Evolutionary conservation across 2,888 invertebrate species (phyloP).

Genomic region (Cenopis cana): DNA sequence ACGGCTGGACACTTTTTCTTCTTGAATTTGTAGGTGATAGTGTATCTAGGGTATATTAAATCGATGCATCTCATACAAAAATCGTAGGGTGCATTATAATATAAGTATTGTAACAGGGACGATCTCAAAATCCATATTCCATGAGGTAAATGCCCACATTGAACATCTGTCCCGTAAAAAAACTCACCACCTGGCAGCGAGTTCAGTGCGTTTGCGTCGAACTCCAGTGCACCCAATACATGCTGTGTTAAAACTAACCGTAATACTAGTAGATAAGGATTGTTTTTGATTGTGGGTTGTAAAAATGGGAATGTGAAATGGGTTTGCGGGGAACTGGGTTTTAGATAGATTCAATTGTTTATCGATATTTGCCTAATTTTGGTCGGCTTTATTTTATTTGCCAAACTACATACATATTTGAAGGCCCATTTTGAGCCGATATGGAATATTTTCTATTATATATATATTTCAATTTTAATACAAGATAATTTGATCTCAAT

Average conservation of each 20-base stretch:
- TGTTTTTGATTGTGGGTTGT: neutral
- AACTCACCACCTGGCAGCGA: conserved; percentile 46
- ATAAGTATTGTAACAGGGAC: conserved; percentile 11
- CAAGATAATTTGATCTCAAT: too few species aligned
- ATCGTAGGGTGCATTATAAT: conserved; percentile 27
- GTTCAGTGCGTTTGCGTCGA: conserved; percentile 14
- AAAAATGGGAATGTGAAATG: conserved; percentile 4
- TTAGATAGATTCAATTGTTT: neutral
- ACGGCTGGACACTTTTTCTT: too few species aligned
- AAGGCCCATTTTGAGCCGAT: too few species aligned
- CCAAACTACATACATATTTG: too few species aligned
- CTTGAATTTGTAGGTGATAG: too few species aligned
- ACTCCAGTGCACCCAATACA: conserved; percentile 15
- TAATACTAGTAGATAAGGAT: neutral
- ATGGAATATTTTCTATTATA: too few species aligned
- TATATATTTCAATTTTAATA: too few species aligned
- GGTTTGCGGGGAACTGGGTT: neutral
- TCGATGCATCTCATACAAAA: neutral
- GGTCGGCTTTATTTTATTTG: too few species aligned
- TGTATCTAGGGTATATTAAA: too few species aligned
- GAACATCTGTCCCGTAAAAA: conserved; percentile 48
- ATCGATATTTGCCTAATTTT: conserved; percentile 3
- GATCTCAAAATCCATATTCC: conserved; percentile 31
- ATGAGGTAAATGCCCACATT: conserved; percentile 45
- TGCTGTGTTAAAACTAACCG: neutral